These are phyloP conservation scores for Myoxocephalus aenaeus DNA, from an alignment of 2,797 vertebrate species.

Conservation along the genomic window DNA sequence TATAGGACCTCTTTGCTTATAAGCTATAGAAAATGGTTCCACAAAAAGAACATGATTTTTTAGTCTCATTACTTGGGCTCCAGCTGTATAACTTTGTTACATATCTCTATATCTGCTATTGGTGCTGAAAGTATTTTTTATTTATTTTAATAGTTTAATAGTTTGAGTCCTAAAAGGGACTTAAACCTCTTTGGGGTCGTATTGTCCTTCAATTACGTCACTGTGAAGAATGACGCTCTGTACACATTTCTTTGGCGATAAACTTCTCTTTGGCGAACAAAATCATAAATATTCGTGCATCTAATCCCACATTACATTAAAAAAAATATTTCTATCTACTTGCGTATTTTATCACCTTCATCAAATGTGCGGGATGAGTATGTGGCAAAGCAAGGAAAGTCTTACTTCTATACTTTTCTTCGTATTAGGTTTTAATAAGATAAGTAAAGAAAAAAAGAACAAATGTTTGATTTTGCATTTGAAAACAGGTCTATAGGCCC, in stretches of 20 bases:
- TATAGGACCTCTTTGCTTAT: neutral
- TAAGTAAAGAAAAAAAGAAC: neutral
- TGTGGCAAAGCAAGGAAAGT: neutral
- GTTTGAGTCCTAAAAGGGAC: neutral
- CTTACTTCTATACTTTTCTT: neutral
- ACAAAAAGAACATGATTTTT: neutral
- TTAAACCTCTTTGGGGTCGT: neutral
- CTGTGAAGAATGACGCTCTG: neutral
- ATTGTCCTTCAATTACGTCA: neutral
- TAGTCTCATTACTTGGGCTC: neutral
- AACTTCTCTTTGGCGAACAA: neutral
- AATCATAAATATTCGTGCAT: neutral
- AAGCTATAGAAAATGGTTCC: neutral
- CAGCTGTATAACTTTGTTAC: neutral
- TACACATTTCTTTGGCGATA: neutral
- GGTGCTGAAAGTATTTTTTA: neutral
- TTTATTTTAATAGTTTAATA: neutral
- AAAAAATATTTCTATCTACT: neutral
- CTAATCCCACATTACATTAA: neutral
- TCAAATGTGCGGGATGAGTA: neutral
- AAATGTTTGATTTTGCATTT: neutral
- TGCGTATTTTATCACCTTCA: neutral
- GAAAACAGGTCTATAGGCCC: too few species aligned
- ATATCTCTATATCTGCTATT: neutral
- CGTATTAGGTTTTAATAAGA: neutral